phyloP scores from a whole-genome alignment of 2,888 invertebrate species.

The Philereme vetulata region DNA sequence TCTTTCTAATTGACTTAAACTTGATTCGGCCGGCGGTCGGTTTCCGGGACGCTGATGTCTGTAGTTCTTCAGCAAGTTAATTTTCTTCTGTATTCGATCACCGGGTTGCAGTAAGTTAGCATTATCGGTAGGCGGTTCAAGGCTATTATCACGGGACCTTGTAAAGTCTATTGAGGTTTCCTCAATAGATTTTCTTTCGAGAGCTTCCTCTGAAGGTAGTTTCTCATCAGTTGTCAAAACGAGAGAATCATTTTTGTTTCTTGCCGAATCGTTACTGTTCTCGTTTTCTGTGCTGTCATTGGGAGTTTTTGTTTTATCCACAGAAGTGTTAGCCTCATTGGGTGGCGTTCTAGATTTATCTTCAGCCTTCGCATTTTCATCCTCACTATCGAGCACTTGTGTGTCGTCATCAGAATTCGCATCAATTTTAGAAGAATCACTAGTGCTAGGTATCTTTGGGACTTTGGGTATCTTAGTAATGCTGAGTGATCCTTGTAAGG shows the following conservation, averaged over 20 bases:
- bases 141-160: constrained; percentile 34
- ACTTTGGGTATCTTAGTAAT: constrained; percentile 73
- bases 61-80: constrained; percentile 76
- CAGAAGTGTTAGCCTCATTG: constrained; percentile 35
- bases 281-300: constrained; percentile 27
- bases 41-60: constrained; percentile 71
- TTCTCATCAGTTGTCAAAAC: constrained; percentile 76
- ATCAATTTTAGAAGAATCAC: constrained; percentile 54
- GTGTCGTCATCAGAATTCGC: constrained; percentile 68
- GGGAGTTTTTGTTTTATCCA: constrained; percentile 29
- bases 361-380: constrained; percentile 54
- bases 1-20: constrained; percentile 71
- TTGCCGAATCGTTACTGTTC: constrained; percentile 37
- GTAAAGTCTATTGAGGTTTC: constrained; percentile 45
- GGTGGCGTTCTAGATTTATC: constrained; percentile 39
- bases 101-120: constrained; percentile 41
- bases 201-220: constrained; percentile 68
- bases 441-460: constrained; percentile 52
- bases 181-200: constrained; percentile 59
- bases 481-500: constrained; percentile 74
- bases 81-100: constrained; percentile 66
- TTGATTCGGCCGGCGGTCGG: constrained; percentile 68
- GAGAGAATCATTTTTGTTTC: constrained; percentile 50
- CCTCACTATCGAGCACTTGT: constrained; percentile 74
- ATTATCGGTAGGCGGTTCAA: constrained; percentile 36